A percentile compares a stretch with the other conserved stretches of the same genome.
Conservation (phyloP, 2,888 invertebrate genomes). For the Ectemnius cavifrons region DNA sequence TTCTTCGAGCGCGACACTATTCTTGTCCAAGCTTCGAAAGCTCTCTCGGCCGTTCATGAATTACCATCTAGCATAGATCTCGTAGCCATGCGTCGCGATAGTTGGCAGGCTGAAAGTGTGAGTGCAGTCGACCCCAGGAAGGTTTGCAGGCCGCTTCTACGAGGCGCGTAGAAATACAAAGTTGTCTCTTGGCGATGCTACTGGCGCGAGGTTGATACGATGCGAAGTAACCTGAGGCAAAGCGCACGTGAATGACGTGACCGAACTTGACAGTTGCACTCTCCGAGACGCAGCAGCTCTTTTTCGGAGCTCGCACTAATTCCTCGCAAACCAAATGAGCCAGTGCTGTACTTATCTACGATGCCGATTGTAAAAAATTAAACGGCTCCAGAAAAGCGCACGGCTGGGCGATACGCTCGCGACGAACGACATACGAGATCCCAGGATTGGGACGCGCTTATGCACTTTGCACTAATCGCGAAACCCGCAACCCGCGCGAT, state of each 20-base stretch:
- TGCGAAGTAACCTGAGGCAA: slow-evolving; percentile 40
- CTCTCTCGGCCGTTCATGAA: slow-evolving; percentile 52
- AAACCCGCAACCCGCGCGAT: neutral
- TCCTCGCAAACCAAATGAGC: slow-evolving; percentile 40
- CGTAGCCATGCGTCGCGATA: slow-evolving; percentile 41
- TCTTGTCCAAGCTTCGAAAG: slow-evolving; percentile 38
- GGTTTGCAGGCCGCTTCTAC: neutral
- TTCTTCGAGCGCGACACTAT: slow-evolving; percentile 45
- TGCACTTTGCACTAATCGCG: neutral
- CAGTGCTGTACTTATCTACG: neutral
- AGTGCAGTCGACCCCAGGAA: slow-evolving; percentile 22
- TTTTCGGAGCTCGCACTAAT: slow-evolving; percentile 44
- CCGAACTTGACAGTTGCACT: slow-evolving; percentile 47
- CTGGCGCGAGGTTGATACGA: neutral
- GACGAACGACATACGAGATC: neutral
- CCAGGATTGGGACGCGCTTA: too few relatives aligned
- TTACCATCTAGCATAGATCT: slow-evolving; percentile 69
- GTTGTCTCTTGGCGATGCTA: neutral
- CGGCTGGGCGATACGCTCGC: neutral
- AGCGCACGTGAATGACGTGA: slow-evolving; percentile 37
- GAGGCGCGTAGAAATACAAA: neutral
- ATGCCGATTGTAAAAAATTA: neutral
- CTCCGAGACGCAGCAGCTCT: slow-evolving; percentile 46
- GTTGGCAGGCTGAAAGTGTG: slow-evolving; percentile 37
- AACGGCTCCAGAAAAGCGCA: neutral